Percentiles rank a stretch among this genome's conserved stretches.
Evolutionary conservation across 1,140 invertebrate species (phyloP).

Genomic region (Neomicropteryx cornuta): DNA sequence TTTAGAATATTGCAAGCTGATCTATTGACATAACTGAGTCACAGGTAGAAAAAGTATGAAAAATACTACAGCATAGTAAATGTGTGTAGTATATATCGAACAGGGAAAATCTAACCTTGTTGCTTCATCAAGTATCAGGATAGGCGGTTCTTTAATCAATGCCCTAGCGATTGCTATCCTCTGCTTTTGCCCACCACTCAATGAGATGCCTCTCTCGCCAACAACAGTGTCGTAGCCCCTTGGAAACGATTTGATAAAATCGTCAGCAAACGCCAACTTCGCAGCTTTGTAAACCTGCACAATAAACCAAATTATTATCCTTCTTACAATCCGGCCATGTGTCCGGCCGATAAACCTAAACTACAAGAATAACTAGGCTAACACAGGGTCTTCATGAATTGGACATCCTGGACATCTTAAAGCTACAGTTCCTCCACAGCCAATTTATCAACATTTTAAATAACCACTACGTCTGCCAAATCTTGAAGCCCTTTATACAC

Average conservation of each 20-base stretch:
- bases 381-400: no score
- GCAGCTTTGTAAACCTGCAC: conserved; percentile 53
- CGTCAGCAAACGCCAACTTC: conserved; percentile 79
- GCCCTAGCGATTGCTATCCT: conserved; percentile 84
- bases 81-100: conserved; percentile 8
- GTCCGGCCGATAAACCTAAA: no score
- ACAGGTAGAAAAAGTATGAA: not conserved
- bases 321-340: no score
- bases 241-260: conserved; percentile 79
- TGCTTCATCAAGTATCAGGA: conserved; percentile 83
- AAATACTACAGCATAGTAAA: not conserved
- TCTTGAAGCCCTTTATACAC: no score
- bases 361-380: no score
- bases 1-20: not conserved
- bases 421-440: no score
- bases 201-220: conserved; percentile 78
- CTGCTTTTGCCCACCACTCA: conserved; percentile 88
- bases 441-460: no score
- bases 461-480: no score
- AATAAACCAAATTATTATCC: conserved; percentile 1
- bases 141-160: conserved; percentile 74
- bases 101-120: conserved; percentile 53
- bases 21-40: not conserved
- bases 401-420: no score
- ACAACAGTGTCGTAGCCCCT: conserved; percentile 78